Conservation (phyloP, 1,140 invertebrate genomes). For the Drosophila funebris region DNA sequence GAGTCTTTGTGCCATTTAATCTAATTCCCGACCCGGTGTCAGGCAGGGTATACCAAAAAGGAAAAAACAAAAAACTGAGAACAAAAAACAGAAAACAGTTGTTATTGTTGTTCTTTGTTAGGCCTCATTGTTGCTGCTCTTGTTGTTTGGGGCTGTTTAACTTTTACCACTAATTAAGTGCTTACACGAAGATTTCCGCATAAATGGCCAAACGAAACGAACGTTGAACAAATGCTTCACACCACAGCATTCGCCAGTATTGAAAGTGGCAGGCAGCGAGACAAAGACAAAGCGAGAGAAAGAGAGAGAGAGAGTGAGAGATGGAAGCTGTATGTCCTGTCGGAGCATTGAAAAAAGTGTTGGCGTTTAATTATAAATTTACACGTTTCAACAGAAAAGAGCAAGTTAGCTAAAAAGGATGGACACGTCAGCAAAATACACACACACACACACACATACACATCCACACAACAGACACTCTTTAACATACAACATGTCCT, state of each 20-base stretch:
- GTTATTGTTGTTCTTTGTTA: slow-evolving; percentile 42
- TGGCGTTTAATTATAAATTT: slow-evolving; percentile 80
- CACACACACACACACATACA: slow-evolving; percentile 9
- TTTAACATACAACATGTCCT: slow-evolving; percentile 17
- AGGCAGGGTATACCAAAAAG: slow-evolving; percentile 1
- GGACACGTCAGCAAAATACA: slow-evolving; percentile 59
- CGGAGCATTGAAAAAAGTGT: slow-evolving; percentile 61
- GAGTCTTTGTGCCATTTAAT: slow-evolving; percentile 71
- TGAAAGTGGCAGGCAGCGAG: background rate
- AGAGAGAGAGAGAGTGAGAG: background rate
- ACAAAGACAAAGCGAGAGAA: background rate
- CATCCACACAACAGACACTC: background rate
- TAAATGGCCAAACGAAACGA: slow-evolving; percentile 55
- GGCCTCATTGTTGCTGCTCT: slow-evolving; percentile 4
- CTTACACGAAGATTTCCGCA: slow-evolving; percentile 78
- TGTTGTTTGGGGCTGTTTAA: slow-evolving; percentile 65
- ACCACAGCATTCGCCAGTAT: slow-evolving; percentile 21
- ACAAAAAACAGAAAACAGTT: slow-evolving; percentile 35
- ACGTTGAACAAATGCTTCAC: slow-evolving; percentile 37
- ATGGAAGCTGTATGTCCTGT: slow-evolving; percentile 13
- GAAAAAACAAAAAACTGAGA: slow-evolving; percentile 19
- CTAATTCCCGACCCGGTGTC: slow-evolving; percentile 58
- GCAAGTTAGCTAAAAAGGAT: slow-evolving; percentile 73
- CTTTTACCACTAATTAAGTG: slow-evolving; percentile 81
- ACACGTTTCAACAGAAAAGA: slow-evolving; percentile 73